phyloP scores from a whole-genome alignment of 2,888 invertebrate genomes.

The Eremobia ochroleuca region DNA sequence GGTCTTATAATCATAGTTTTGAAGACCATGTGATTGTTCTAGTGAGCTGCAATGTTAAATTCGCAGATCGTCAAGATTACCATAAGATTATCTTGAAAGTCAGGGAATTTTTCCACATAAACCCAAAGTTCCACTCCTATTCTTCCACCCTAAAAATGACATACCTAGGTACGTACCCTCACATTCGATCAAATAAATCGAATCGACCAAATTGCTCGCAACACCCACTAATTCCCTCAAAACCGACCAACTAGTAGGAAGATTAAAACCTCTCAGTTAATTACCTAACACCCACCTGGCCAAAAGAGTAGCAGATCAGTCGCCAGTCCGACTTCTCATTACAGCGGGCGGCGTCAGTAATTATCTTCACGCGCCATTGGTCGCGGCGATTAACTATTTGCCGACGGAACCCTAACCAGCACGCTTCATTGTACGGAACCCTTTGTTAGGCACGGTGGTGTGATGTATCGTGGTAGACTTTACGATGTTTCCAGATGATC shows the following conservation, averaged over 20 bases:
- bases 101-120: background rate
- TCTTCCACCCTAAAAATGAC: background rate
- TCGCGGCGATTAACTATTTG: slow-evolving; percentile 81
- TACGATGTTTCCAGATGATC: slow-evolving; percentile 55
- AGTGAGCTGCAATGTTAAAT: background rate
- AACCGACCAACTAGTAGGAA: background rate
- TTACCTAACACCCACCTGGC: slow-evolving; percentile 35
- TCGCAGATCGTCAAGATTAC: background rate
- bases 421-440: slow-evolving; percentile 75
- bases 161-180: no score
- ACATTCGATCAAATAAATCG: background rate
- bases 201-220: background rate
- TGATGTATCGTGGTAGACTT: slow-evolving; percentile 65
- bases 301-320: slow-evolving; percentile 46
- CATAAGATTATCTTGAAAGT: background rate
- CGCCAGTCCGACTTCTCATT: slow-evolving; percentile 60
- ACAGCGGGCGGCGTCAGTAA: slow-evolving; percentile 76
- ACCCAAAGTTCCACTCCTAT: background rate
- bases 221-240: background rate
- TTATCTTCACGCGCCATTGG: slow-evolving; percentile 85
- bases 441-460: slow-evolving; percentile 71
- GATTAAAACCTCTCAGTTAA: slow-evolving; percentile 45
- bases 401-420: slow-evolving; percentile 66
- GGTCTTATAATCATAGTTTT: background rate
- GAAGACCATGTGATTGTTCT: background rate